Base-by-base conservation (phyloP, 2,888 invertebrate species). In the Athalia circularis region DNA sequence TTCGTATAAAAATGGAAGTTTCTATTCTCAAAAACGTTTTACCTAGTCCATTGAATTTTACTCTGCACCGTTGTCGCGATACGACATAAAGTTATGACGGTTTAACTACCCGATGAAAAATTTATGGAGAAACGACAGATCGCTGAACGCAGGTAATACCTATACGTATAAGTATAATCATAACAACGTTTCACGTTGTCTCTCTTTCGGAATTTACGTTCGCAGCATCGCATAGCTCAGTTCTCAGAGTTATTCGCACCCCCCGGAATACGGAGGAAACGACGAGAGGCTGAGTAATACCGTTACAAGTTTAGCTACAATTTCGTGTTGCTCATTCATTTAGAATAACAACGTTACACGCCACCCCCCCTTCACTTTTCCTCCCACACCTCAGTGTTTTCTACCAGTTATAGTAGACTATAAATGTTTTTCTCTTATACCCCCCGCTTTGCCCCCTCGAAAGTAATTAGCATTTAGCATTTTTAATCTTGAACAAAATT, bases 391-490 rank as follows among this genome's bases (percentile, higher is more conserved):
- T 77, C 82, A 78, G 81, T 78, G 81, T 77, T 80, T 80, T 82
- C 82, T 5, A 59, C 50, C 43, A 29, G 29, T 29, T 29, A 29
- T 29, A 29, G 29, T 50, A 75, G 75, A 64, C 75, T 79, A 84
- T 86, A 87, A 88, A 87, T 86, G 87, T 85, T 87, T 72, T 84
- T 1, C 29, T n/a, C 6, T 5, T 9, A 5, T 5, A 15, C 52
- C 7, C 29, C 43, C 7, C 83, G 82, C 84, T 8, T 45, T 4
- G n/a, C 43, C 70, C 15, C 6, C n/a, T 11, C 85, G 85, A 86
- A 88, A 87, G 89, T 89, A 89, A 89, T 89, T 89, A 89, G 87
- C 87, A 87, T 89, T 88, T 86, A 88, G 86, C 88, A 88, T 88
- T 88, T 89, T 89, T 88, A 89, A 88, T 88, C 85, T 85, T 79